Evolutionary conservation across 2,113 vertebrate genomes (phyloP), one percentile per base, ranked within the genome.

Genomic region (Vanacampus margaritifer): DNA sequence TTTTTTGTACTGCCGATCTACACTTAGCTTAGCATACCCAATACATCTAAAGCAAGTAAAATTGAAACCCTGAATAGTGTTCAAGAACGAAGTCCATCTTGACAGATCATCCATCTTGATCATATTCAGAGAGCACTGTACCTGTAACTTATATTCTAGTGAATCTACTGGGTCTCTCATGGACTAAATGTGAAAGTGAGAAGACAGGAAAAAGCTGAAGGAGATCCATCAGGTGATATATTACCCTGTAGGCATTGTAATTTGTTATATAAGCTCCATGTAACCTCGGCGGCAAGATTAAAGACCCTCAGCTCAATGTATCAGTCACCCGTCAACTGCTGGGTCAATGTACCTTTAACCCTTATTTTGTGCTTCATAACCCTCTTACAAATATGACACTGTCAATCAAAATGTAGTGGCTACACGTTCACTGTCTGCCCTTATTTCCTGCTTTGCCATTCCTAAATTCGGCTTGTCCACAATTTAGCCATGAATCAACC

Each of bases 301-400:
- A 92, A 92, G 90, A 88, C 84, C 92, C 90, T 86, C 90, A 88
- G 84, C 81, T 89, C 84, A 75, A 86, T 91, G 91, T 92, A 92
- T 94, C 93, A 92, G 89, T 91, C 90, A 90, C 84, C 89, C 86
- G 83, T 89, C 85, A 93, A 91, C 65, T 86, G 79, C 88, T 89
- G 87, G 91, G 92, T 94, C 91, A 93, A 91, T 91, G 91, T 93
- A 86, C 90, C 89, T 92, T 93, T 94, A 93, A 93, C 92, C 90
- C 85, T 76, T 88, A 90, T 92, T 92, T 93, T 88, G 91, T 92
- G 92, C 91, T 92, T 94, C 91, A 92, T 76, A 83, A 88, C 87
- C 78, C 88, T 91, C 89, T 86, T 82, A 89, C 82, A 92, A 93
- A 92, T 88, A 89, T 82, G 86, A 91, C 82, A 88, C 73, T 89